These are phyloP conservation scores for Barypeithes pellucidus DNA, from an alignment of 2,888 invertebrate species.

Conservation along the genomic window DNA sequence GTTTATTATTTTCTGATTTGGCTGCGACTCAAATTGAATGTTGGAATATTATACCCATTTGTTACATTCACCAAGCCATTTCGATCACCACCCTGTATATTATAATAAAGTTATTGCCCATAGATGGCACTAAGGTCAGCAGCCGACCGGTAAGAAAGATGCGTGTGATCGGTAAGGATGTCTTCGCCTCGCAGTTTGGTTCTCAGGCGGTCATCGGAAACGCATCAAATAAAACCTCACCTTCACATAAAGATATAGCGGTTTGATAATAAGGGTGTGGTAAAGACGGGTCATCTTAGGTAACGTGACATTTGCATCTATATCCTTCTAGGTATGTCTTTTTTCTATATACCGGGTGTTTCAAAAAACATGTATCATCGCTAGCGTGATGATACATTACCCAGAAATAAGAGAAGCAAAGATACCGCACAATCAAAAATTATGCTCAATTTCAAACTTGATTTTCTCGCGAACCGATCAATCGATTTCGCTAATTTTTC, in stretches of 20 bases:
- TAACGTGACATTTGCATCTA: not conserved
- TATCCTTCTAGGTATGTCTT: no score
- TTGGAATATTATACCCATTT: not conserved
- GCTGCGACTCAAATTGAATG: no score
- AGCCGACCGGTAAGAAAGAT: constrained; percentile 22
- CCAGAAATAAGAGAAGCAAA: no score
- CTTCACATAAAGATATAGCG: constrained; percentile 38
- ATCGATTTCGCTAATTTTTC: no score
- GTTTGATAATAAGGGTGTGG: constrained; percentile 39
- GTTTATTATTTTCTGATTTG: no score
- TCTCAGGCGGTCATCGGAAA: constrained; percentile 36
- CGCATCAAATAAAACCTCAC: constrained; percentile 36
- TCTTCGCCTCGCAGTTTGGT: constrained; percentile 21
- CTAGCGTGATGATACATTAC: no score
- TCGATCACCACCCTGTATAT: not conserved
- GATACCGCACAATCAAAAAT: no score
- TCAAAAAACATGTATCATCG: no score
- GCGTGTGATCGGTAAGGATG: constrained; percentile 11
- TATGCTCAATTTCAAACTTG: no score
- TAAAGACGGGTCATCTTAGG: not conserved
- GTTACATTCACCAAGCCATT: not conserved
- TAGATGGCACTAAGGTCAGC: constrained; percentile 32
- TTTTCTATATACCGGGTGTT: no score
- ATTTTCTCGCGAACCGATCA: no score
- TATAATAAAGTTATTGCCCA: not conserved